Percentiles rank a stretch among this genome's conserved stretches.
Evolutionary conservation across 1,140 invertebrate genomes (phyloP).

Genomic region (Drosophila micromelanica): DNA sequence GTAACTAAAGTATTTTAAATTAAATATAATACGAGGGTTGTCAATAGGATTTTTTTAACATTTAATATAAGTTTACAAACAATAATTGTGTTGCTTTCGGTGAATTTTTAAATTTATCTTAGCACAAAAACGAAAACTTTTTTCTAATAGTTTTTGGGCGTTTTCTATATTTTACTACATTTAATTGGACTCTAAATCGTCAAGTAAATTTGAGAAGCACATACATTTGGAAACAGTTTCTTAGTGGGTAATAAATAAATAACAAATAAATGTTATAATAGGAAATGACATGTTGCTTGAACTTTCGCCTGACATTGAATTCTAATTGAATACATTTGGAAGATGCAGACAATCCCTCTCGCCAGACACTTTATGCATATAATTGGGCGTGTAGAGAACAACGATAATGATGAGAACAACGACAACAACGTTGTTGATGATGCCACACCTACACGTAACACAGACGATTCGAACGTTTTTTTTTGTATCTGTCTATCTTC

Average conservation of each 20-base stretch:
- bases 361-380: slow-evolving; percentile 52
- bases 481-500: slow-evolving; percentile 40
- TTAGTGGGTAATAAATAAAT: too few species aligned
- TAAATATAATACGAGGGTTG: slow-evolving; percentile 1
- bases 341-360: slow-evolving; percentile 21
- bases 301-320: slow-evolving; percentile 52
- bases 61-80: too few species aligned
- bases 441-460: slow-evolving; percentile 25
- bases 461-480: slow-evolving; percentile 21
- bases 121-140: too few species aligned
- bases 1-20: not conserved
- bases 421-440: slow-evolving; percentile 7
- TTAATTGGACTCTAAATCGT: too few species aligned
- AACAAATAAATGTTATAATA: too few species aligned
- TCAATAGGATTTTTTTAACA: too few species aligned
- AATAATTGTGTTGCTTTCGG: too few species aligned
- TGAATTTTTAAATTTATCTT: too few species aligned
- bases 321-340: slow-evolving; percentile 37
- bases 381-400: slow-evolving; percentile 43
- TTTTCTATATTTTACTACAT: too few species aligned
- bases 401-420: slow-evolving; percentile 16
- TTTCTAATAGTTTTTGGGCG: too few species aligned
- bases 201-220: too few species aligned
- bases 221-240: too few species aligned
- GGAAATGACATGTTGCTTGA: not conserved